Evolutionary conservation across 2,888 invertebrate species (phyloP).

Genomic region (Halictus quadricinctus): DNA sequence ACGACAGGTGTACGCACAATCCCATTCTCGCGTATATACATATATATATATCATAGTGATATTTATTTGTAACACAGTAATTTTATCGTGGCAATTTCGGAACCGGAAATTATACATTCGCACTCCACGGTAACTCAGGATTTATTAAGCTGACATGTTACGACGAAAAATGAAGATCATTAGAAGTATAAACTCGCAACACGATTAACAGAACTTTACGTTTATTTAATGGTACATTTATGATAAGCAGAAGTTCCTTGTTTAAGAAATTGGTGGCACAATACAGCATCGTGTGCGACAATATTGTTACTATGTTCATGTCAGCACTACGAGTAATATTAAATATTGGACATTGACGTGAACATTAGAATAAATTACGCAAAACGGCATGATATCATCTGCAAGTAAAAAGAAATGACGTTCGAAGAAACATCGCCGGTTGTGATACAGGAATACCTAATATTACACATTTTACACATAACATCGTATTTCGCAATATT

Average conservation of each 20-base stretch:
- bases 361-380: background rate
- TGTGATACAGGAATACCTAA: constrained; percentile 27
- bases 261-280: background rate
- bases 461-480: constrained; percentile 22
- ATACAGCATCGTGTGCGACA: background rate
- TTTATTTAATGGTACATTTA: background rate
- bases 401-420: background rate
- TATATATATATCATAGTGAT: constrained; percentile 10
- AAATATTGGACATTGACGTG: background rate
- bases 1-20: constrained; percentile 21
- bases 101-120: constrained; percentile 4
- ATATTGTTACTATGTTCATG: background rate
- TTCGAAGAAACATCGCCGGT: constrained; percentile 13
- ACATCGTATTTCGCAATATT: constrained; percentile 8
- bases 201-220: background rate
- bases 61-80: constrained; percentile 42
- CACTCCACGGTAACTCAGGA: background rate
- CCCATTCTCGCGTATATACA: constrained; percentile 3
- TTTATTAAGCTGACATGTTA: constrained; percentile 2
- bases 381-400: background rate
- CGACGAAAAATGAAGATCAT: background rate
- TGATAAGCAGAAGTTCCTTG: constrained; percentile 33
- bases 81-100: constrained; percentile 7
- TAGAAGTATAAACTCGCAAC: background rate
- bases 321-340: background rate